Conservation (phyloP, 2,797 vertebrate species). For the Sphenodon punctatus region DNA sequence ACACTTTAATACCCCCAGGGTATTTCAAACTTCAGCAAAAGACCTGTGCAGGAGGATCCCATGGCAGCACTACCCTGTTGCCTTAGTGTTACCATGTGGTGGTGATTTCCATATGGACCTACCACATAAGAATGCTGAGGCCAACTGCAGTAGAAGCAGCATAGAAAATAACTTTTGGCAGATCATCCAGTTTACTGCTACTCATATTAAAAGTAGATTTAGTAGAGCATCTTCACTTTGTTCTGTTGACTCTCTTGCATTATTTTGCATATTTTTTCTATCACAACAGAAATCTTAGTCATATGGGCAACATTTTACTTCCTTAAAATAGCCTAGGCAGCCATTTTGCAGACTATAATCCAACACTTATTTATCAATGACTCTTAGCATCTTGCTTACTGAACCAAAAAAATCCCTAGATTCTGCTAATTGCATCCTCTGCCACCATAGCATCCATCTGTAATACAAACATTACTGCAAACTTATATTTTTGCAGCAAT, state of each 20-base stretch:
- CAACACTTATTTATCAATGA: conserved; percentile 19
- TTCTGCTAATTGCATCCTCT: neutral
- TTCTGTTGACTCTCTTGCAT: neutral
- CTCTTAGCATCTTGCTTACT: neutral
- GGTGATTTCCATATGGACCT: too few relatives aligned
- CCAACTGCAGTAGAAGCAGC: too few relatives aligned
- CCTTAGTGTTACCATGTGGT: too few relatives aligned
- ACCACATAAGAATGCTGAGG: too few relatives aligned
- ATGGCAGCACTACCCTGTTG: too few relatives aligned
- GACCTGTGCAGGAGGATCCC: too few relatives aligned
- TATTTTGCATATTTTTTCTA: neutral
- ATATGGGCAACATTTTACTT: neutral
- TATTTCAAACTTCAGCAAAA: too few relatives aligned
- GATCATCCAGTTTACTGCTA: neutral
- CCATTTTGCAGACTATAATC: neutral
- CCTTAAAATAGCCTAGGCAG: conserved; percentile 40
- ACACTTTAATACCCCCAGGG: neutral
- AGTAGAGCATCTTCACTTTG: neutral
- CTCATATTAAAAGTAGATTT: neutral
- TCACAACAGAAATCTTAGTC: neutral
- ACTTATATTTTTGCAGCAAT: conserved; percentile 28
- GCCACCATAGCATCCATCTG: conserved; percentile 9
- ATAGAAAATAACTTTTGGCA: neutral
- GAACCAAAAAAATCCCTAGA: neutral
- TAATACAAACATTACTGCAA: conserved; percentile 45